Conservation (phyloP, 2,888 invertebrate species). For the Heliconius aoede region DNA sequence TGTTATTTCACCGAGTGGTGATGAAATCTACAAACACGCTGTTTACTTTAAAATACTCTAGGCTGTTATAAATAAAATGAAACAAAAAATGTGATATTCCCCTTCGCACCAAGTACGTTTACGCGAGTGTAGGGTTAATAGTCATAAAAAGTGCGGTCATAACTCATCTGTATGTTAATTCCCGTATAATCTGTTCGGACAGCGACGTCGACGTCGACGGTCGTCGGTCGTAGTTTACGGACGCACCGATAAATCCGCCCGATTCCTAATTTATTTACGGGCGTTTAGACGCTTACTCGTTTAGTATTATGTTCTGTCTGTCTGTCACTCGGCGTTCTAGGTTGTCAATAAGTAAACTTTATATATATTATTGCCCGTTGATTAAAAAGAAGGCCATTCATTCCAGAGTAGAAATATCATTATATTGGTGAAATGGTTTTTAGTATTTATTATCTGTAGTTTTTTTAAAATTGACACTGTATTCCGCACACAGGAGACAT, state of each 20-base stretch:
- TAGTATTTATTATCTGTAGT: neutral
- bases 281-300: conserved; percentile 34
- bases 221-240: conserved; percentile 30
- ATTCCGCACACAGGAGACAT: no score
- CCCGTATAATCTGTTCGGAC: conserved; percentile 24
- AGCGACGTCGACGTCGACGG: conserved; percentile 21
- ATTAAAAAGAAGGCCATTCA: no score
- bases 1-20: no score
- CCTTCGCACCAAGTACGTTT: neutral
- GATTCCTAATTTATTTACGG: conserved; percentile 46
- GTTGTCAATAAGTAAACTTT: conserved; percentile 1
- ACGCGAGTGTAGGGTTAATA: conserved; percentile 2
- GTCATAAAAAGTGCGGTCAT: conserved; percentile 20
- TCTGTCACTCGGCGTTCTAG: neutral
- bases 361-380: neutral
- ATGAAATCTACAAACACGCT: no score
- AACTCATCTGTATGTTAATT: conserved; percentile 21
- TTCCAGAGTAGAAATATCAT: no score
- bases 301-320: conserved; percentile 44
- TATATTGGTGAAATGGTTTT: neutral
- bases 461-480: no score
- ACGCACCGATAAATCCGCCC: conserved; percentile 25
- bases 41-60: no score
- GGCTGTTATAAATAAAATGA: neutral
- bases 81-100: neutral